Percentiles rank a stretch among this genome's conserved stretches.
phyloP scores from a whole-genome alignment of 2,888 invertebrate species.

The Strigamia maritima region DNA sequence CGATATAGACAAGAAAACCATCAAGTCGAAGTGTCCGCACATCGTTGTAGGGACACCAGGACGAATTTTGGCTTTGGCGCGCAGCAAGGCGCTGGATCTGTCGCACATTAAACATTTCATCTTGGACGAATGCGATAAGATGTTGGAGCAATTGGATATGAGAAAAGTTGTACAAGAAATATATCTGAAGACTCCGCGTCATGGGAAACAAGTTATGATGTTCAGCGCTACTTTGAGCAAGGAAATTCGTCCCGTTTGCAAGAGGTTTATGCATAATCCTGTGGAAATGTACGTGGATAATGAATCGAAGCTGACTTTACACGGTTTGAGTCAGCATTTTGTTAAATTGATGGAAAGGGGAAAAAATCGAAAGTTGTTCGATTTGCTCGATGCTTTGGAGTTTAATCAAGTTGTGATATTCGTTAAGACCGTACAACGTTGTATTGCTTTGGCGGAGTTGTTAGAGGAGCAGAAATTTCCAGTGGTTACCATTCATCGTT shows the following conservation, averaged over 20 bases:
- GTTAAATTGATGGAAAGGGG: constrained; percentile 99
- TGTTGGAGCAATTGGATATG: constrained; percentile 97
- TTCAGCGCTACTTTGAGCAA: constrained; percentile 99
- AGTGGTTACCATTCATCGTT: constrained; percentile 97
- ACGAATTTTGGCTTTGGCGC: constrained; percentile 88
- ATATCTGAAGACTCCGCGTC: constrained; percentile 96
- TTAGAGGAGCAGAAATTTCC: constrained; percentile 99
- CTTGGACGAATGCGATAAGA: constrained; percentile 98
- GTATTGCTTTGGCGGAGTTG: constrained; percentile 91
- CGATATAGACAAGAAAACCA: constrained; percentile 91
- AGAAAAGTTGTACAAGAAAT: constrained; percentile 99
- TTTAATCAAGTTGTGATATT: too few species aligned
- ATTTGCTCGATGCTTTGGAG: constrained; percentile 94
- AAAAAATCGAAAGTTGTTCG: constrained; percentile 98
- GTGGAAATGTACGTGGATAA: too few species aligned
- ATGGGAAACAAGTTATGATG: constrained; percentile 99
- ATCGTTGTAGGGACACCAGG: constrained; percentile 99
- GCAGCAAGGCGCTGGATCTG: constrained; percentile 85
- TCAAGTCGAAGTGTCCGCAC: constrained; percentile 95
- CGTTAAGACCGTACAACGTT: constrained; percentile 96
- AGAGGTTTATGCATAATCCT: constrained; percentile 99
- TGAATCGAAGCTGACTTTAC: too few species aligned
- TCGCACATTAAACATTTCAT: constrained; percentile 98
- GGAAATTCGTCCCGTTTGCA: constrained; percentile 99
- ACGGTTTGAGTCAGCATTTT: too few species aligned